Base-by-base conservation (phyloP, 2,888 invertebrate species). In the Tachina lurida region DNA sequence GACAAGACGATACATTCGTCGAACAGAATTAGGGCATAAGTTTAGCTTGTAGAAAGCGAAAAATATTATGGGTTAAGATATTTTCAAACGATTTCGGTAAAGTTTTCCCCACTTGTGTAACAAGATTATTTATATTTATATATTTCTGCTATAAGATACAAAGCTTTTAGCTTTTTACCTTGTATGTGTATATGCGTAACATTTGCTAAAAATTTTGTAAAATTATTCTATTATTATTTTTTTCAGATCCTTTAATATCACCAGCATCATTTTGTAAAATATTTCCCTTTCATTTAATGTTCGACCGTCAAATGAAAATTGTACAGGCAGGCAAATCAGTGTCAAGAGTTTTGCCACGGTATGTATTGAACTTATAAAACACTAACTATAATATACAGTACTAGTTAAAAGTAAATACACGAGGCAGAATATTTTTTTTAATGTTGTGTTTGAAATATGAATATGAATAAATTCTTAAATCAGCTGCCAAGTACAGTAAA, bases 221-320 rank as follows among this genome's bases (percentile, higher is more conserved):
- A 8, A 52, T 19, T 13, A 19, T 13, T 19, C n/a, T n/a, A n/a
- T 63, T 43, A 8, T 43, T 63, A 52, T 45, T 58, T 15, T 87
- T 93, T 94, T 9, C 93, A 97, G 97, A 97, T 88, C 96, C 97
- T 13, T 97, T 97, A 94, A 96, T 98, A 80, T 97, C 97, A 89
- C 97, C 97, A 22, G 95, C 96, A 19, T 98, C 98, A 7, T 99
- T 99, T 93, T 97, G 98, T 93, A 95, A 96, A 85, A 97, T 98
- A 19, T 99, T 99, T 92, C 99, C 99, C 0, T 99, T 99, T 93
- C 99, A 99, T 92, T 93, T 99, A 89, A 97, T 98, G 95, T 98
- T 99, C 91, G 96, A 98, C 92, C 95, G 96, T 22, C 95, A 97
- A 89, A 94, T 99, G 93, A 95, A 95, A 90, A 96, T 99, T 89